Conservation (phyloP, 2,888 invertebrate genomes). For the Frankliniella fusca region DNA sequence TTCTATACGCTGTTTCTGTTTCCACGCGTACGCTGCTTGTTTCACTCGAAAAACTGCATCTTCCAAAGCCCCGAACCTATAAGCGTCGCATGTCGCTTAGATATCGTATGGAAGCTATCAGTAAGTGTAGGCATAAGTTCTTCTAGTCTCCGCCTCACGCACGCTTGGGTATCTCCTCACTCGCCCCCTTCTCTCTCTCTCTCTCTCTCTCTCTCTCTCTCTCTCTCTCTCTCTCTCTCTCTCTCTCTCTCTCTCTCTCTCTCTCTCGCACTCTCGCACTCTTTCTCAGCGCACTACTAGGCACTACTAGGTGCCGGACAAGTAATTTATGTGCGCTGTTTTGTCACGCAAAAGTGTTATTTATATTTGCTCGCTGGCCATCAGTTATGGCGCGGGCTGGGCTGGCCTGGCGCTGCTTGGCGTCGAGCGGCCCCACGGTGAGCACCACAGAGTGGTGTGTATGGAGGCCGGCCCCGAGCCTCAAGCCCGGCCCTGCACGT, state of each 20-base stretch:
- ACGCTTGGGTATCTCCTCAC: neutral
- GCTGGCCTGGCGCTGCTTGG: neutral
- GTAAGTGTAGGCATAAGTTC: too few relatives aligned
- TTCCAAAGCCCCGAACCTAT: too few relatives aligned
- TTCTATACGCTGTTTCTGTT: too few relatives aligned
- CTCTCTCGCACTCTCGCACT: too few relatives aligned
- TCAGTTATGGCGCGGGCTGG: neutral
- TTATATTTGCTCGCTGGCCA: neutral
- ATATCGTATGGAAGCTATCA: too few relatives aligned
- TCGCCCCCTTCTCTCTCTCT: neutral
- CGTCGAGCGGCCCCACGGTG: neutral
- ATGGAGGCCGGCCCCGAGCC: neutral
- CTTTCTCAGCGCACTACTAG: neutral
- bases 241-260: neutral
- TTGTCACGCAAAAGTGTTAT: constrained; percentile 1
- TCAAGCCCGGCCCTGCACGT: neutral
- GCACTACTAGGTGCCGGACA: neutral
- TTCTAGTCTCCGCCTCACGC: too few relatives aligned
- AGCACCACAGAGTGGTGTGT: neutral
- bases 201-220: neutral
- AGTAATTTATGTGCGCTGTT: neutral
- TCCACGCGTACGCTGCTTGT: too few relatives aligned
- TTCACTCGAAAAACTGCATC: too few relatives aligned
- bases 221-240: neutral
- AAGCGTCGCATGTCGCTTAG: too few relatives aligned